Conservation (phyloP, 2,888 invertebrate species). For the Eubasilissa splendida region DNA sequence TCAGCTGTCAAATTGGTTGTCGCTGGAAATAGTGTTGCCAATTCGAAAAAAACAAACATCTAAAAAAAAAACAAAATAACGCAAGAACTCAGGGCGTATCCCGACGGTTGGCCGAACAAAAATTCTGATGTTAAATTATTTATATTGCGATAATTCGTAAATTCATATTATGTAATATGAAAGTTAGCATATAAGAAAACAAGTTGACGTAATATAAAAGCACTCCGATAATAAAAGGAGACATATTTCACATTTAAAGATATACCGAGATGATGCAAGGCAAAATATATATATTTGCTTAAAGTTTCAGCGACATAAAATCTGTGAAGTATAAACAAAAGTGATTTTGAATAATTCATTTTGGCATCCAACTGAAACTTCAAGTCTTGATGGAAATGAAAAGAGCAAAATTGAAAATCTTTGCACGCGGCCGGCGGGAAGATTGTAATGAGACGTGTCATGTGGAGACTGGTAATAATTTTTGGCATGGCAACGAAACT, state of each 20-base stretch:
- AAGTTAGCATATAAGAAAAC: too few species aligned
- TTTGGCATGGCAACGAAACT: slow-evolving; percentile 10
- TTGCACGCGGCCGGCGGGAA: background rate
- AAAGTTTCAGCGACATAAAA: background rate
- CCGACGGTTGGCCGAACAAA: too few species aligned
- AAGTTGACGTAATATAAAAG: too few species aligned
- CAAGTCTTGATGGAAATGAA: background rate
- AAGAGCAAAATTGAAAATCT: background rate
- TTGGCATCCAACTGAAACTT: background rate
- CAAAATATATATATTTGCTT: background rate
- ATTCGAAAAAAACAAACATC: too few species aligned
- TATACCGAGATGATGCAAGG: background rate
- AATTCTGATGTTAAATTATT: too few species aligned
- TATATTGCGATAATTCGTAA: too few species aligned
- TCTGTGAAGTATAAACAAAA: background rate
- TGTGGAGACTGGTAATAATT: slow-evolving; percentile 3
- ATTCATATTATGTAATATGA: too few species aligned
- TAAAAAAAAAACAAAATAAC: too few species aligned
- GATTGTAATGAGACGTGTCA: slow-evolving; percentile 15
- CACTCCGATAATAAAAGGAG: background rate
- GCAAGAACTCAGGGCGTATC: too few species aligned
- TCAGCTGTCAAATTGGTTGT: too few species aligned
- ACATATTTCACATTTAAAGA: background rate
- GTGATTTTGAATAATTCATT: slow-evolving; percentile 5
- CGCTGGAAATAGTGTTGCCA: too few species aligned